Conservation (phyloP, 2,797 vertebrate genomes). For the Coregonus sp. region DNA sequence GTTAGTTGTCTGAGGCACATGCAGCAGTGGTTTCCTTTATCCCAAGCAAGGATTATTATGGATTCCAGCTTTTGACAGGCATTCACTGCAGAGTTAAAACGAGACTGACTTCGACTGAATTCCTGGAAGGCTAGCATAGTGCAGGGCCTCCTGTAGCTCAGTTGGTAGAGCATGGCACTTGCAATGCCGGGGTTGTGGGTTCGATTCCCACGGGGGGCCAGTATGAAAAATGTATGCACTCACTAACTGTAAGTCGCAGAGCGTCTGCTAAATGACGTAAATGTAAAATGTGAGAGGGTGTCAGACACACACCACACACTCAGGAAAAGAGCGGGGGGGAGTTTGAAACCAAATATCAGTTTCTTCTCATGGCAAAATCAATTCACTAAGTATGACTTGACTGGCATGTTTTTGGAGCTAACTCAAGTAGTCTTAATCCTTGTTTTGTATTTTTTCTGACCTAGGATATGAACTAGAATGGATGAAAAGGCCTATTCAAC, state of each 20-base stretch:
- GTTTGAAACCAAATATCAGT: conserved; percentile 1
- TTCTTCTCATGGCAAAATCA: conserved; percentile 28
- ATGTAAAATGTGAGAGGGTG: too few relatives aligned
- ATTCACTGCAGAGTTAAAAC: conserved; percentile 53
- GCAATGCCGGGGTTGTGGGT: too few relatives aligned
- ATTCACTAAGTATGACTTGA: conserved; percentile 38
- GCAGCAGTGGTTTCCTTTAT: conserved; percentile 36
- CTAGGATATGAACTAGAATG: conserved; percentile 34
- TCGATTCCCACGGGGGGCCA: too few relatives aligned
- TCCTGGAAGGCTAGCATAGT: not conserved
- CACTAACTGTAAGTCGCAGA: too few relatives aligned
- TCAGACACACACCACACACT: not conserved
- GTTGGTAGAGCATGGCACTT: too few relatives aligned
- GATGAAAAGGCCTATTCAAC: conserved; percentile 38
- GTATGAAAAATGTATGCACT: too few relatives aligned
- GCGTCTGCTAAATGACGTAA: too few relatives aligned
- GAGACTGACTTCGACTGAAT: conserved; percentile 27
- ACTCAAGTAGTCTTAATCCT: conserved; percentile 36
- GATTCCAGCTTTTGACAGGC: conserved; percentile 39
- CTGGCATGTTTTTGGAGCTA: conserved; percentile 58
- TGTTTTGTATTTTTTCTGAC: not conserved
- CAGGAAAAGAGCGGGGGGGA: not conserved
- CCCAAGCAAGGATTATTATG: conserved; percentile 23
- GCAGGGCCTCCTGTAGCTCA: too few relatives aligned
- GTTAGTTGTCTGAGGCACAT: conserved; percentile 15